Evolutionary conservation across 2,113 vertebrate species (phyloP).

Genomic region (Gasterosteus nipponicus): DNA sequence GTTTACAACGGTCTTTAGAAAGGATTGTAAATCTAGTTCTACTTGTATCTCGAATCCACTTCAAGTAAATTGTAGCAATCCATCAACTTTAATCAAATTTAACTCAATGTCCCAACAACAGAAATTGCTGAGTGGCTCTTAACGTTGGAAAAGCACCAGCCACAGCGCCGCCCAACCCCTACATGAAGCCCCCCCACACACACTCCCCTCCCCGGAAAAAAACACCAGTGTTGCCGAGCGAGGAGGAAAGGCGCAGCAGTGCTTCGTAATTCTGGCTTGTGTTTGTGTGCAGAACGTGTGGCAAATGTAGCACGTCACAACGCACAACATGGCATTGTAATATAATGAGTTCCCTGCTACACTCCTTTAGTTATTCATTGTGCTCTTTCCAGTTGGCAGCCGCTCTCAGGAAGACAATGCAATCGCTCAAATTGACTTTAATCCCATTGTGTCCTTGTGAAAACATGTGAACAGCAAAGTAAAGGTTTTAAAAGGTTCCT

Average conservation of each 20-base stretch:
- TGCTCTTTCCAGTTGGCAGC: background rate
- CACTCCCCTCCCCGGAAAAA: background rate
- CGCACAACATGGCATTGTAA: background rate
- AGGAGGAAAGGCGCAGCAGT: background rate
- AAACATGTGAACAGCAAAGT: background rate
- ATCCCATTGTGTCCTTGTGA: slow-evolving; percentile 9
- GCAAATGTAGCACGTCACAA: slow-evolving; percentile 13
- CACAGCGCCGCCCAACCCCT: slow-evolving; percentile 32
- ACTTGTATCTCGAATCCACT: too few species aligned
- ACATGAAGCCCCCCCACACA: slow-evolving; percentile 33
- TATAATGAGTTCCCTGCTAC: background rate
- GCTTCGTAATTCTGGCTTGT: slow-evolving; percentile 11
- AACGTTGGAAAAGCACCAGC: background rate
- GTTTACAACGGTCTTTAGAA: too few species aligned
- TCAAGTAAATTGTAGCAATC: too few species aligned
- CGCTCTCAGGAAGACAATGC: background rate
- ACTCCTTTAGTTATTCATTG: background rate
- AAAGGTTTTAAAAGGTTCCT: background rate
- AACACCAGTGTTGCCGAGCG: background rate
- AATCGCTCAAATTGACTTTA: background rate
- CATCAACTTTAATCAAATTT: too few species aligned
- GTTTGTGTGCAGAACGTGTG: slow-evolving; percentile 1
- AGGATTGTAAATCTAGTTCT: too few species aligned
- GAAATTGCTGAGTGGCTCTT: too few species aligned
- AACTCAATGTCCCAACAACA: too few species aligned